Percentiles rank a stretch among this genome's conserved stretches.
phyloP scores from a whole-genome alignment of 2,797 vertebrate genomes.

The Decapterus maruadsi region DNA sequence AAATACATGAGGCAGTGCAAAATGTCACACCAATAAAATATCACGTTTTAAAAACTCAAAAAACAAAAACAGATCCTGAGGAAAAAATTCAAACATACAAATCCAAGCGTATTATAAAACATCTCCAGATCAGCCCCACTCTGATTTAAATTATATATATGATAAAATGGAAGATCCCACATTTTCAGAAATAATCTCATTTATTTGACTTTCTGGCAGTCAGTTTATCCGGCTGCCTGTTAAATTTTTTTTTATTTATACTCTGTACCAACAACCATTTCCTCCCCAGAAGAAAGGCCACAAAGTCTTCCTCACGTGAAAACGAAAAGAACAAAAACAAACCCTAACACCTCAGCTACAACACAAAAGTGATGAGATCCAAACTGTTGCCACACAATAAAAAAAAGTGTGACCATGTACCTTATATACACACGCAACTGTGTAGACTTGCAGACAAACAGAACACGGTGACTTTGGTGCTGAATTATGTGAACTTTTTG shows the following conservation, averaged over 20 bases:
- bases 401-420: slow-evolving; percentile 75
- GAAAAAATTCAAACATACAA: slow-evolving; percentile 74
- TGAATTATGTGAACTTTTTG: slow-evolving; percentile 60
- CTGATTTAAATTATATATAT: slow-evolving; percentile 81
- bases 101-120: slow-evolving; percentile 70
- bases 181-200: slow-evolving; percentile 68
- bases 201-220: slow-evolving; percentile 67
- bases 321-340: slow-evolving; percentile 26
- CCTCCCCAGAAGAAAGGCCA: slow-evolving; percentile 75
- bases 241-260: slow-evolving; percentile 32
- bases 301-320: slow-evolving; percentile 58
- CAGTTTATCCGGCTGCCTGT: slow-evolving; percentile 52
- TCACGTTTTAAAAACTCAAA: slow-evolving; percentile 76
- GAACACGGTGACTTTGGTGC: slow-evolving; percentile 78
- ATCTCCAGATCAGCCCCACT: slow-evolving; percentile 76
- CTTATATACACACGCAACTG: slow-evolving; percentile 81
- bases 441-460: slow-evolving; percentile 66
- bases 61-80: slow-evolving; percentile 85
- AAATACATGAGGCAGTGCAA: slow-evolving; percentile 87
- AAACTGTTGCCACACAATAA: slow-evolving; percentile 64
- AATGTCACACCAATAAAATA: slow-evolving; percentile 85
- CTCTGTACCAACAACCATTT: slow-evolving; percentile 61
- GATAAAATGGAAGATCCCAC: slow-evolving; percentile 72
- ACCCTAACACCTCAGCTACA: slow-evolving; percentile 49
- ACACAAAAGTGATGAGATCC: slow-evolving; percentile 63